Evolutionary conservation across 30 jellyfish, hydroid and myxozoan species (phyloP).

Genomic region (Turritopsis rubra): DNA sequence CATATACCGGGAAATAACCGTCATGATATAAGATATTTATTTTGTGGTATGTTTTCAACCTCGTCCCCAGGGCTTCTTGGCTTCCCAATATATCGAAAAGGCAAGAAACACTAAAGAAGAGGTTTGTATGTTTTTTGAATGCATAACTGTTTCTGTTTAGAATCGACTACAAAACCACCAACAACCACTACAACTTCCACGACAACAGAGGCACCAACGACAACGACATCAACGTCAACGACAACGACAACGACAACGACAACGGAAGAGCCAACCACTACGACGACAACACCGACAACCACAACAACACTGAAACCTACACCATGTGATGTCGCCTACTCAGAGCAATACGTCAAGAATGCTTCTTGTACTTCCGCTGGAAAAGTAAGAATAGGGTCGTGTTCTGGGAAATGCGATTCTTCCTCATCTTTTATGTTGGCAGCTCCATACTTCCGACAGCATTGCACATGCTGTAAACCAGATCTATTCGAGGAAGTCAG

Average conservation of each 20-base stretch:
- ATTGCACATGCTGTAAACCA: conserved; percentile 30
- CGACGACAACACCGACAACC: conserved; percentile 13
- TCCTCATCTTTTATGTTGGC: neutral
- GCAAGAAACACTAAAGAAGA: too few relatives aligned
- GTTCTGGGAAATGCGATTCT: conserved; percentile 30
- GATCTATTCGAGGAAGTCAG: neutral
- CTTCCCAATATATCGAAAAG: too few relatives aligned
- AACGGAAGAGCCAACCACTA: neutral
- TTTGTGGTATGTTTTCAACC: too few relatives aligned
- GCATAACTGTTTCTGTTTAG: neutral
- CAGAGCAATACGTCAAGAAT: conserved; percentile 13
- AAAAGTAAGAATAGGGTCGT: conserved; percentile 20
- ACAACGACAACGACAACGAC: neutral
- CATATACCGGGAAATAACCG: too few relatives aligned
- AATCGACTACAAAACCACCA: conserved; percentile 4
- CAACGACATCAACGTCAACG: neutral
- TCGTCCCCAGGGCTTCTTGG: too few relatives aligned
- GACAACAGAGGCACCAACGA: neutral
- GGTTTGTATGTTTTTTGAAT: neutral
- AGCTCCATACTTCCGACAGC: conserved; percentile 28
- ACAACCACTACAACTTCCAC: neutral
- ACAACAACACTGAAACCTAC: conserved; percentile 7
- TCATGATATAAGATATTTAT: too few relatives aligned
- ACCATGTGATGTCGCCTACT: conserved; percentile 19
- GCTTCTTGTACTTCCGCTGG: conserved; percentile 13